Evolutionary conservation across 2,113 vertebrate genomes (phyloP).

Genomic region (Sceloporus tristichus): DNA sequence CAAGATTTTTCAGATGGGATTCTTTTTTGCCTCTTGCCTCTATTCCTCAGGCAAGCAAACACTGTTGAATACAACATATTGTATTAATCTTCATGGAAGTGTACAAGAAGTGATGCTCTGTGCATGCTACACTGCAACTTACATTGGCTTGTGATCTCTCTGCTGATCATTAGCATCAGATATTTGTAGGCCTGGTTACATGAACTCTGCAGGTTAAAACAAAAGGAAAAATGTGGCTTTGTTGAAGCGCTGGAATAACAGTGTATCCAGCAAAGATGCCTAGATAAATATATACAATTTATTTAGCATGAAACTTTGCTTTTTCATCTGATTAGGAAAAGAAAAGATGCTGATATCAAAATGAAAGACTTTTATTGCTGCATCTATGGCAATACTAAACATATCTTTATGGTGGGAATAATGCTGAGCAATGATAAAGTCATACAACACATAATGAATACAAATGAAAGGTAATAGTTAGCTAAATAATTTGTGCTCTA

Average conservation of each 20-base stretch:
- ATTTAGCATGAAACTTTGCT: conserved; percentile 17
- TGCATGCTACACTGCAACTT: neutral
- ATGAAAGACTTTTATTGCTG: conserved; percentile 56
- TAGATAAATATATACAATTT: conserved; percentile 56
- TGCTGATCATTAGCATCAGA: conserved; percentile 29
- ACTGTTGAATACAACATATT: neutral
- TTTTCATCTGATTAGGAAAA: conserved; percentile 52
- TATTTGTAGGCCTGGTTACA: conserved; percentile 7
- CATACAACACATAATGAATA: conserved; percentile 63
- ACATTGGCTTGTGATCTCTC: conserved; percentile 34
- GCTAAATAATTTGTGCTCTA: conserved; percentile 70
- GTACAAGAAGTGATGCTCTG: neutral
- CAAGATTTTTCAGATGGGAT: neutral
- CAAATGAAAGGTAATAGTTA: conserved; percentile 71
- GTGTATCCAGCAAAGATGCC: neutral
- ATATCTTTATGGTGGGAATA: conserved; percentile 56
- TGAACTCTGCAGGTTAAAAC: neutral
- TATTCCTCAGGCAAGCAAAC: neutral
- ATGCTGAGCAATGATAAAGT: conserved; percentile 66
- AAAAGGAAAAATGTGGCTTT: neutral
- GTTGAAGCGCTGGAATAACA: neutral
- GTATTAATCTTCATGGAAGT: neutral
- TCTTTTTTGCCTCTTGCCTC: neutral
- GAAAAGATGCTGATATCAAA: conserved; percentile 62
- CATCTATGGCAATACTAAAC: conserved; percentile 56